A percentile compares a stretch with the other conserved stretches of the same genome.
phyloP scores from a whole-genome alignment of 2,797 vertebrate species.

The Lemur catta region DNA sequence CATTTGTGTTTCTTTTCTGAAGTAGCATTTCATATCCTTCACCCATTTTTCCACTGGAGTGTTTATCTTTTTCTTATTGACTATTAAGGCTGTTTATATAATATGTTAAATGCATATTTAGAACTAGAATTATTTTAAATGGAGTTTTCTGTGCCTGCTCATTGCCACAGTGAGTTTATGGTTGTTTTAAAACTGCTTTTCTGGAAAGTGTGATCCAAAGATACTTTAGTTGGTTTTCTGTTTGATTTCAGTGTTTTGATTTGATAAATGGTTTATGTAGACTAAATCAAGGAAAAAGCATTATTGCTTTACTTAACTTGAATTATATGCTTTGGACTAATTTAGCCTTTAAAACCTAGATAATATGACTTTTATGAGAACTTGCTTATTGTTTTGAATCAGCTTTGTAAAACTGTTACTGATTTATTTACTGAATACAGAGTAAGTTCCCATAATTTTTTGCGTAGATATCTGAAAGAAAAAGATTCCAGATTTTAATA shows the following conservation, averaged over 20 bases:
- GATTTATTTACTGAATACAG: conserved; percentile 48
- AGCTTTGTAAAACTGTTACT: conserved; percentile 51
- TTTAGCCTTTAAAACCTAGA: conserved; percentile 53
- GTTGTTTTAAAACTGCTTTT: conserved; percentile 61
- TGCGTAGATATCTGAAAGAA: conserved; percentile 33
- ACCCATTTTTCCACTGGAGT: conserved; percentile 62
- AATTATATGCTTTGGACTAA: conserved; percentile 47
- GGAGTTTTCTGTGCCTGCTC: conserved; percentile 53
- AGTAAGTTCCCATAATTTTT: conserved; percentile 9
- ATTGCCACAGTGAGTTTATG: conserved; percentile 61
- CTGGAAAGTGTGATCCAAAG: conserved; percentile 51
- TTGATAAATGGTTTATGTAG: conserved; percentile 30
- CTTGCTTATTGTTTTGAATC: conserved; percentile 51
- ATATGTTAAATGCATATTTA: conserved; percentile 43
- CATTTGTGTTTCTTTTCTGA: conserved; percentile 52
- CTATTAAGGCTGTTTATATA: conserved; percentile 37
- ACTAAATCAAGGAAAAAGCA: conserved; percentile 52
- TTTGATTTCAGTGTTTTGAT: conserved; percentile 67
- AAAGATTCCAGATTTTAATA: conserved; percentile 35
- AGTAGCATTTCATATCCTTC: conserved; percentile 59
- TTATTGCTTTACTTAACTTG: conserved; percentile 54
- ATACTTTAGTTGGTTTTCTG: conserved; percentile 51
- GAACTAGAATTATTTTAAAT: conserved; percentile 63
- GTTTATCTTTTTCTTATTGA: conserved; percentile 26
- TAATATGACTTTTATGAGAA: conserved; percentile 29